Conservation (phyloP, 2,888 invertebrate species). For the Ligdia adustata region DNA sequence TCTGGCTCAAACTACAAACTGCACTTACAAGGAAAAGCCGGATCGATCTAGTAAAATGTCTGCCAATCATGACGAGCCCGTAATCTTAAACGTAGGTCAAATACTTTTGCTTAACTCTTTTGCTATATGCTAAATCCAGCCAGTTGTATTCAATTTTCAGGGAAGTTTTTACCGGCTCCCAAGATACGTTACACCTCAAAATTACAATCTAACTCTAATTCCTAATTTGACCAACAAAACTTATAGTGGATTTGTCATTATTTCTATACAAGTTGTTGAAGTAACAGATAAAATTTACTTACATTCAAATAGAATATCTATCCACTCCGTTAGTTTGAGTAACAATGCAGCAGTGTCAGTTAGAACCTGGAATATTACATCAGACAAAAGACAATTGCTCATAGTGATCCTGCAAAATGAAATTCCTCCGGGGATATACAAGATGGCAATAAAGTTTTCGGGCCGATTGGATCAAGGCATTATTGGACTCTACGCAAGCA, state of each 20-base stretch:
- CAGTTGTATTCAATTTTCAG: too few relatives aligned
- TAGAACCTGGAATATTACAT: slow-evolving; percentile 32
- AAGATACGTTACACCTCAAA: slow-evolving; percentile 81
- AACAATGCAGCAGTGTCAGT: slow-evolving; percentile 35
- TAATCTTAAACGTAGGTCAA: too few relatives aligned
- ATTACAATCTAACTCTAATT: slow-evolving; percentile 87
- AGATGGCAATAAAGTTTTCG: slow-evolving; percentile 72
- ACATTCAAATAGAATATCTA: slow-evolving; percentile 85
- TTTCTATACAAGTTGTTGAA: slow-evolving; percentile 68
- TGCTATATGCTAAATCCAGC: too few relatives aligned
- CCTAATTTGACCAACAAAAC: slow-evolving; percentile 85
- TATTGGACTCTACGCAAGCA: slow-evolving; percentile 84
- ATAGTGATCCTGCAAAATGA: slow-evolving; percentile 57
- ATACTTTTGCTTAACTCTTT: too few relatives aligned
- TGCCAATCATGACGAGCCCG: slow-evolving; percentile 7
- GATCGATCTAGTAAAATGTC: background rate
- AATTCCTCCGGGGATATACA: slow-evolving; percentile 54
- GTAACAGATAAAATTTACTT: slow-evolving; percentile 79
- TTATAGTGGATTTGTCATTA: slow-evolving; percentile 83
- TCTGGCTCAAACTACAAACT: slow-evolving; percentile 55
- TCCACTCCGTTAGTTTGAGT: slow-evolving; percentile 55
- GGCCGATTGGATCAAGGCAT: slow-evolving; percentile 78
- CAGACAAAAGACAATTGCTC: slow-evolving; percentile 65
- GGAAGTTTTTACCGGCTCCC: slow-evolving; percentile 75
- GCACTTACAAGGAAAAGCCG: background rate